Evolutionary conservation across 2,113 vertebrate genomes (phyloP).

Genomic region (Ictidomys tridecemlineatus): DNA sequence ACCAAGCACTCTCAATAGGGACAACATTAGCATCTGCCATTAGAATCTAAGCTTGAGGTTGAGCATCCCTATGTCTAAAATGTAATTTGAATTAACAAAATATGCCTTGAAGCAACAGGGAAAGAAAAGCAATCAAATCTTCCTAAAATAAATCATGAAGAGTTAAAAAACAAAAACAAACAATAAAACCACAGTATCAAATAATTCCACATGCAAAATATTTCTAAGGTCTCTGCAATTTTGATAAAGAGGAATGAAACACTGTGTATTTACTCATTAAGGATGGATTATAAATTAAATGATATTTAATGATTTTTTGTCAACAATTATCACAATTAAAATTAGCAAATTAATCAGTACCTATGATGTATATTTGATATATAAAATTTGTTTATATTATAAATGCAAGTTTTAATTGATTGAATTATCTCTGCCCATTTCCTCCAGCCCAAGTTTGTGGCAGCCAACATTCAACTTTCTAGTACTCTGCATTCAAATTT

Average conservation of each 20-base stretch:
- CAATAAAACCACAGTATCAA: too few species aligned
- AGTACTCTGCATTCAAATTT: not conserved
- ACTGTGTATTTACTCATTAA: not conserved
- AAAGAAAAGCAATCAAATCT: not conserved
- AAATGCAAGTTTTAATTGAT: not conserved
- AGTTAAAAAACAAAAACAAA: too few species aligned
- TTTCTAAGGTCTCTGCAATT: not conserved
- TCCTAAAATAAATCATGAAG: not conserved
- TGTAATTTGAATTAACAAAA: not conserved
- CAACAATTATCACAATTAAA: not conserved
- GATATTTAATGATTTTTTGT: not conserved
- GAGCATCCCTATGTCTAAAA: not conserved
- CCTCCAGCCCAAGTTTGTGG: rapidly evolving
- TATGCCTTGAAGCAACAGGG: not conserved
- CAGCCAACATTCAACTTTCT: not conserved
- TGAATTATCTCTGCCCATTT: not conserved
- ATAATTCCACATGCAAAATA: not conserved
- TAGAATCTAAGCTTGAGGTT: not conserved
- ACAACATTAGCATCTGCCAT: not conserved
- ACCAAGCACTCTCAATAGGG: not conserved
- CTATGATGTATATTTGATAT: not conserved
- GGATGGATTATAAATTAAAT: not conserved
- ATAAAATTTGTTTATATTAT: not conserved
- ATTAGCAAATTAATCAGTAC: not conserved
- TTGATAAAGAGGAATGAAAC: not conserved